A percentile compares a stretch with the other conserved stretches of the same genome.
Evolutionary conservation across 1,140 invertebrate species (phyloP).

Genomic region (Psilanteris sp.): DNA sequence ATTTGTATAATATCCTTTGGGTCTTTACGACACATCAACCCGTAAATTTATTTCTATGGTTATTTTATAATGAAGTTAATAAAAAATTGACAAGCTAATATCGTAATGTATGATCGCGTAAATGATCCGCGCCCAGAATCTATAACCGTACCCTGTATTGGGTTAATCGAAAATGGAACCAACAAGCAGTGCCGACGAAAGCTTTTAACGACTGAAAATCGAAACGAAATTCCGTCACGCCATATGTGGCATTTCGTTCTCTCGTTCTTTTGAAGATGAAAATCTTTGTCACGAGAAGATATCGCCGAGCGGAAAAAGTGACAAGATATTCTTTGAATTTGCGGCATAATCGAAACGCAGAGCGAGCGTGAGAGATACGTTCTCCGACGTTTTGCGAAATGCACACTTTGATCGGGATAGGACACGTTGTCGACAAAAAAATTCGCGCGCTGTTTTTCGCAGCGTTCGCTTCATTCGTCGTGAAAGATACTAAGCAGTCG

Average conservation of each 20-base stretch:
- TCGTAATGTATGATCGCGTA: too few species aligned
- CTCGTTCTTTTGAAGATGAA: conserved; percentile 31
- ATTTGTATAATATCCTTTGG: too few species aligned
- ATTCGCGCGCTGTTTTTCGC: neutral
- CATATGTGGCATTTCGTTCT: conserved; percentile 2
- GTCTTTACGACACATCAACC: too few species aligned
- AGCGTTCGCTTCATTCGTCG: neutral
- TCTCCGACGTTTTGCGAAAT: conserved; percentile 7
- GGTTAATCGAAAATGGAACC: too few species aligned
- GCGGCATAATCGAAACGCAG: conserved; percentile 26
- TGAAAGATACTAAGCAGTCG: neutral
- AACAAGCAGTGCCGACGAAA: too few species aligned
- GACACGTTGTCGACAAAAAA: neutral
- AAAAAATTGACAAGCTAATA: too few species aligned
- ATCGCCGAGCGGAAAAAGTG: conserved; percentile 28
- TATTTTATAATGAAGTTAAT: too few species aligned
- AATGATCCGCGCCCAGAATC: too few species aligned
- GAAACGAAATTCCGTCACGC: conserved; percentile 6
- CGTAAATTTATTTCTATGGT: too few species aligned
- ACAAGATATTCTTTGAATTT: conserved; percentile 45
- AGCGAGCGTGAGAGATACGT: conserved; percentile 35
- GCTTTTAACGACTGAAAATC: conserved; percentile 11
- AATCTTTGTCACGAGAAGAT: conserved; percentile 38
- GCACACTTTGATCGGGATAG: conserved; percentile 15
- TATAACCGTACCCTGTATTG: too few species aligned